Conservation (phyloP, 2,888 invertebrate species). For the Allolobophora icterica region DNA sequence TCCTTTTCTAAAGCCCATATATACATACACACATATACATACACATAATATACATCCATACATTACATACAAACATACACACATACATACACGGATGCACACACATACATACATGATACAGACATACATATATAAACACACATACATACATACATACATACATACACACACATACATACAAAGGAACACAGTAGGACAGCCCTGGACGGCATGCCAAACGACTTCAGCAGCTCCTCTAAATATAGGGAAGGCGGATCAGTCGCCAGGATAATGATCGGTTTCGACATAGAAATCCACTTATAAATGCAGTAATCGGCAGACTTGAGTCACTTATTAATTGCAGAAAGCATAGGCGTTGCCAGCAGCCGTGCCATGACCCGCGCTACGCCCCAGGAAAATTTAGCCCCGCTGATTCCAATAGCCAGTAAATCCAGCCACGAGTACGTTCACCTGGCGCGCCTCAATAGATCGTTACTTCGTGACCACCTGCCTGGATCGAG, state of each 20-base stretch:
- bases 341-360: background rate
- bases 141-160: too few species aligned
- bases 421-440: background rate
- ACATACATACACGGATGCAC: too few species aligned
- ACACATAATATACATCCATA: too few species aligned
- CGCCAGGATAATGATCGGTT: background rate
- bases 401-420: background rate
- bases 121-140: too few species aligned
- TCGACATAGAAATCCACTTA: background rate
- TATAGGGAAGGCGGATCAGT: background rate
- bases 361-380: background rate
- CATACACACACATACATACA: too few species aligned
- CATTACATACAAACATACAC: too few species aligned
- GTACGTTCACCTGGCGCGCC: background rate
- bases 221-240: background rate
- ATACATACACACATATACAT: too few species aligned
- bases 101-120: too few species aligned
- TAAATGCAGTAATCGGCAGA: background rate
- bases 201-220: background rate
- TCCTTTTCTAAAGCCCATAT: too few species aligned
- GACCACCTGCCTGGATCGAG: background rate
- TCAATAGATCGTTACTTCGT: background rate
- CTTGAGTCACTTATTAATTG: background rate
- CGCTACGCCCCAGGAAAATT: background rate
- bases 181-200: background rate